Conservation (phyloP, 2,888 invertebrate species). For the Archips crataeganus region DNA sequence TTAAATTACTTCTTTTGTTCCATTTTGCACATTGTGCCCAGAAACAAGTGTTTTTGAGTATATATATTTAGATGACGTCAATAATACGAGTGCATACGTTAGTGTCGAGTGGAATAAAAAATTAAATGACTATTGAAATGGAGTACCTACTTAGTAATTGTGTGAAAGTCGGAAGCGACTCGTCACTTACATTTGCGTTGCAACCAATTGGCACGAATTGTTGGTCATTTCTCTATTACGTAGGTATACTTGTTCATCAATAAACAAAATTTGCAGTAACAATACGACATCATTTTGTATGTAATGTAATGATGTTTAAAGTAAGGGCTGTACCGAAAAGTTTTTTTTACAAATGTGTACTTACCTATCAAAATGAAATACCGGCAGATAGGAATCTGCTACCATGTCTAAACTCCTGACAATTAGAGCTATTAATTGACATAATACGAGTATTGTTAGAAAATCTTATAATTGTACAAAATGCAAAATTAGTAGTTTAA, state of each 20-base stretch:
- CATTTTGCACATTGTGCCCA: background rate
- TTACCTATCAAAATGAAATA: no score
- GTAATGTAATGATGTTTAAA: slow-evolving; percentile 30
- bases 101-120: slow-evolving; percentile 1
- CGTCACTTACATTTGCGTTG: slow-evolving; percentile 45
- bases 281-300: slow-evolving; percentile 16
- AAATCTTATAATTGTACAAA: no score
- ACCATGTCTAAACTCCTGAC: no score
- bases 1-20: slow-evolving; percentile 9
- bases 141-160: slow-evolving; percentile 42
- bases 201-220: slow-evolving; percentile 52
- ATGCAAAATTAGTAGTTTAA: no score
- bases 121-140: slow-evolving; percentile 6
- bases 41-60: slow-evolving; percentile 18
- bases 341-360: no score
- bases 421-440: no score
- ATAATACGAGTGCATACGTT: slow-evolving; percentile 1
- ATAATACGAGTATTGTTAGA: no score
- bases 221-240: slow-evolving; percentile 40
- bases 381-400: no score
- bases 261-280: slow-evolving; percentile 33
- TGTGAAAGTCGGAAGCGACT: slow-evolving; percentile 53
- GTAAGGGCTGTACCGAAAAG: background rate
- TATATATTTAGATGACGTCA: slow-evolving; percentile 13
- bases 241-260: slow-evolving; percentile 33